A percentile compares a stretch with the other conserved stretches of the same genome.
These are phyloP conservation scores for Galeopsomyia nigrocyanea DNA, from an alignment of 2,888 invertebrate species.

Conservation along the genomic window DNA sequence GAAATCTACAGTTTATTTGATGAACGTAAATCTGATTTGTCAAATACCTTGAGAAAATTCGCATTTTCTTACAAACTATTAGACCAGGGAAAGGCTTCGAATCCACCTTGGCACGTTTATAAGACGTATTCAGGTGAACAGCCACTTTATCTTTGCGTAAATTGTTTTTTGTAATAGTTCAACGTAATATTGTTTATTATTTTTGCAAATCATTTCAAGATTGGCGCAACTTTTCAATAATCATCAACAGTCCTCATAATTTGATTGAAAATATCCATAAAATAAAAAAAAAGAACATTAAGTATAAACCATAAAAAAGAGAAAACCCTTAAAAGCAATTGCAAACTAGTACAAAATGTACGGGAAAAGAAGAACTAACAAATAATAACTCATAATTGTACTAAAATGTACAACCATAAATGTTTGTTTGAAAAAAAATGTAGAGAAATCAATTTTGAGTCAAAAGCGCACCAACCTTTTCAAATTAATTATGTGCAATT, in stretches of 20 bases:
- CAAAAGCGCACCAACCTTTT: constrained; percentile 9
- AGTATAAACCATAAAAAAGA: constrained; percentile 5
- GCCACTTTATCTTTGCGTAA: constrained; percentile 7
- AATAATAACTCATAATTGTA: too few species aligned
- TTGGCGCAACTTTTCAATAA: not conserved
- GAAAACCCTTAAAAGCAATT: constrained; percentile 19
- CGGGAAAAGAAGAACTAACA: constrained; percentile 18
- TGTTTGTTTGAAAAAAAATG: too few species aligned
- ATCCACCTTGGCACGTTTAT: constrained; percentile 16
- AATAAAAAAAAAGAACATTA: constrained; percentile 9
- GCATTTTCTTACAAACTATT: constrained; percentile 20
- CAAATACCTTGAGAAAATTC: constrained; percentile 19
- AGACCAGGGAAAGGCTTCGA: constrained; percentile 26
- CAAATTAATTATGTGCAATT: not conserved
- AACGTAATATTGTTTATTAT: too few species aligned
- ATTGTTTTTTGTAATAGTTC: not conserved
- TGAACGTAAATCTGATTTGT: constrained; percentile 13
- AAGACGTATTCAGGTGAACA: constrained; percentile 20
- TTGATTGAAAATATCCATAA: constrained; percentile 12
- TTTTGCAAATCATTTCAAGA: not conserved
- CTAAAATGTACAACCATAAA: too few species aligned
- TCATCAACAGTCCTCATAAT: constrained; percentile 10
- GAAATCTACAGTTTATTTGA: constrained; percentile 15
- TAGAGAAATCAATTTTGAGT: constrained; percentile 8
- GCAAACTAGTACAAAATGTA: constrained; percentile 2